Percentiles rank a stretch among this genome's conserved stretches.
phyloP scores from a whole-genome alignment of 1,140 invertebrate species.

The Solenopsis fugax region DNA sequence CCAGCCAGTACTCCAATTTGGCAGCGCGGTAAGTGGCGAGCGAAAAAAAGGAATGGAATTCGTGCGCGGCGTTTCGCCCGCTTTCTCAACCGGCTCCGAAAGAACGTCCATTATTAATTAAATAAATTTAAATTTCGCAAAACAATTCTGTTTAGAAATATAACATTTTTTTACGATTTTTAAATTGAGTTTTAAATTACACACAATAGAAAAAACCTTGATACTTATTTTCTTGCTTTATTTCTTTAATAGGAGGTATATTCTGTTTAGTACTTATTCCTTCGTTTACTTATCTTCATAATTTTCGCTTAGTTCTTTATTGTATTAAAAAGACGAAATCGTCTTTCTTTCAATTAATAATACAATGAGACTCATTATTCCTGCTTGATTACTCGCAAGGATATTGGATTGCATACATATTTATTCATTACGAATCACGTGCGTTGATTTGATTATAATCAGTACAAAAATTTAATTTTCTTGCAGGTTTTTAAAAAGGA shows the following conservation, averaged over 20 bases:
- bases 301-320: not conserved
- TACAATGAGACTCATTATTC: not conserved
- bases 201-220: not conserved
- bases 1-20: slow-evolving; percentile 94
- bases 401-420: not conserved
- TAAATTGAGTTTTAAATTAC: not conserved
- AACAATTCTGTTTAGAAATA: not conserved
- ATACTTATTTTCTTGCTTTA: not conserved
- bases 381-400: not conserved
- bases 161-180: slow-evolving; percentile 7
- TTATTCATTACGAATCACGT: not conserved
- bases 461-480: not conserved
- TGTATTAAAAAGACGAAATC: not conserved
- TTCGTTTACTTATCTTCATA: not conserved
- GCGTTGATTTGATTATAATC: not conserved
- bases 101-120: not conserved
- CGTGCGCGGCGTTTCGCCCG: not conserved
- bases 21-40: slow-evolving; percentile 87
- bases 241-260: not conserved
- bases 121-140: not conserved
- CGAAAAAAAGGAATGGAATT: not conserved
- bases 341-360: not conserved
- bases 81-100: not conserved
- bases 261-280: not conserved
- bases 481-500: not conserved